Conservation (phyloP, 2,888 invertebrate genomes). For the Meandrusa payeni region DNA sequence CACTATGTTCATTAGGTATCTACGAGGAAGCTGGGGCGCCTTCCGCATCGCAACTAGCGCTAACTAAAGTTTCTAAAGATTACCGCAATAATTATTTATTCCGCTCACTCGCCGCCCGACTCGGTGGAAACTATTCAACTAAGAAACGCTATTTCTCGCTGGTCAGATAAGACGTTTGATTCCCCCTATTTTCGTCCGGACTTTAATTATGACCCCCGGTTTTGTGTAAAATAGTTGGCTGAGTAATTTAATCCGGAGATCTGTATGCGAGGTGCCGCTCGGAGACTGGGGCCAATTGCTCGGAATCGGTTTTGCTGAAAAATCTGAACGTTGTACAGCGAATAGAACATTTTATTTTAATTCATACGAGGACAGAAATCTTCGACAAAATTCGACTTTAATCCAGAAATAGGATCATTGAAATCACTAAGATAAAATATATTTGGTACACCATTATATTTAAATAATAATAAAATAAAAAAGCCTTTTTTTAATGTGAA, state of each 20-base stretch:
- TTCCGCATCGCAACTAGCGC: slow-evolving; percentile 48
- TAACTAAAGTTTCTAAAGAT: slow-evolving; percentile 75
- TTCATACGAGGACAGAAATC: no score
- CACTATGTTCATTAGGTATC: slow-evolving; percentile 68
- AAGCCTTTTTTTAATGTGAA: no score
- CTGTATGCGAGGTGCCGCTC: slow-evolving; percentile 34
- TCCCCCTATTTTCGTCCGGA: slow-evolving; percentile 71
- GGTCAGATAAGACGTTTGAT: slow-evolving; percentile 81
- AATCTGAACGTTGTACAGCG: slow-evolving; percentile 22
- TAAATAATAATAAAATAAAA: no score
- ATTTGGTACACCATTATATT: no score
- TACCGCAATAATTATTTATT: slow-evolving; percentile 78
- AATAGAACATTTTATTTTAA: no score
- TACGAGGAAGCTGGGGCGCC: slow-evolving; percentile 39
- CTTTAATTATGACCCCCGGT: slow-evolving; percentile 79
- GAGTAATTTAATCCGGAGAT: slow-evolving; percentile 72
- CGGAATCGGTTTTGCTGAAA: slow-evolving; percentile 25
- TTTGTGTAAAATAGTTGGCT: slow-evolving; percentile 79
- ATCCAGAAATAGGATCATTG: no score
- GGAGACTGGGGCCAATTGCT: slow-evolving; percentile 45
- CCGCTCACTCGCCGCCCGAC: slow-evolving; percentile 73
- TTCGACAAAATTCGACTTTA: no score
- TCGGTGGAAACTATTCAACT: slow-evolving; percentile 71
- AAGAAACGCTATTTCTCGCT: slow-evolving; percentile 76
- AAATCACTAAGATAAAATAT: no score